Evolutionary conservation across 2,888 invertebrate genomes (phyloP), one percentile per base, ranked within the genome.

Genomic region (Dorcus hopei): DNA sequence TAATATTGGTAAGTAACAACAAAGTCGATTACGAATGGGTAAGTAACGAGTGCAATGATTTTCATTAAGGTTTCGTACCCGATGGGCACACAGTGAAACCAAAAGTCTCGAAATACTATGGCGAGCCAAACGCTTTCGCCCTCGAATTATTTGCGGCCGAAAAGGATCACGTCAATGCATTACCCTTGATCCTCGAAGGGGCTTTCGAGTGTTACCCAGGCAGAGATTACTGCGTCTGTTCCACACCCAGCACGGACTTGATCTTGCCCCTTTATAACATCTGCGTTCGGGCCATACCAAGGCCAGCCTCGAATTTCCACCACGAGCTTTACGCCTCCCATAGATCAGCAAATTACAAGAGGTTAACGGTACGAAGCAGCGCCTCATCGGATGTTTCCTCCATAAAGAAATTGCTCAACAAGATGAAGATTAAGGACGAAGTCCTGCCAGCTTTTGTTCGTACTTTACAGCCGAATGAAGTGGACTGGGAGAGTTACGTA

Each of bases 141-240:
- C 64, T 88, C 23, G 87, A 87, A 69, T 68, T 88, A 14, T 84
- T 85, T 61, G 84, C 84, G 3, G 80, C 83, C 68, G 76, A 81
- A 45, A 75, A 80, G 1, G 79, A 80, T 40, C 82, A 83, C 61
- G 84, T 85, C 61, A 81, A 83, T 66, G 72, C 82, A 76, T 73
- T 81, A 0, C 79, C 80, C 54, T 82, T 85, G 63, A 80, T 89
- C 49, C 74, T 90, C 9, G 82, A 83, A 63, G 85, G 84, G 0
- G 83, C 87, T 0, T 90, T 89, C 72, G 85, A 87, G 68, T 80
- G 85, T 41, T 87, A 83, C 75, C 85, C 85, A 2, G 77, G 83
- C 3, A 80, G 81, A 26, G 87, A 90, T 49, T 90, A 87, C 67
- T 85, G 86, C 68, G 74, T 85, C 9, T 71, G 86, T 58, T 80